Conservation (phyloP, 2,888 invertebrate species). For the Cerastis rubricosa region DNA sequence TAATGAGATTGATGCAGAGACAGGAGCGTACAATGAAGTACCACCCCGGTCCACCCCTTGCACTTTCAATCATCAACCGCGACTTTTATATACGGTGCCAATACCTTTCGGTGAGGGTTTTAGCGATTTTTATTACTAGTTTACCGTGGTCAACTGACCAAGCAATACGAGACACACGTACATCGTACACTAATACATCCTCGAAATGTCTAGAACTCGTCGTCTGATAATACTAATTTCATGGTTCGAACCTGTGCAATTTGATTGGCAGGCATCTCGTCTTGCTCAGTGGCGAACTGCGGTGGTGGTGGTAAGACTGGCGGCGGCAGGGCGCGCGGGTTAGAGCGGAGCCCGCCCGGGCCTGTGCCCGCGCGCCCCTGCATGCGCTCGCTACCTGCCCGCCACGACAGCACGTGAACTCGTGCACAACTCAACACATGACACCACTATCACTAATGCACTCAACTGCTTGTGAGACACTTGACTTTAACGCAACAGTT, state of each 20-base stretch:
- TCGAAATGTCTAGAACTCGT: not conserved
- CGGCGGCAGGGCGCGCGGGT: slow-evolving; percentile 89
- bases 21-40: slow-evolving; percentile 1
- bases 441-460: slow-evolving; percentile 66
- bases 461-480: slow-evolving; percentile 29
- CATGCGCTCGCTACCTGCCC: slow-evolving; percentile 86
- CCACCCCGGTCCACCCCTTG: slow-evolving; percentile 7
- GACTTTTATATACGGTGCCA: slow-evolving; percentile 2
- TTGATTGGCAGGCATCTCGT: slow-evolving; percentile 89
- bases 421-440: slow-evolving; percentile 63
- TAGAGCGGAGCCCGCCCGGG: slow-evolving; percentile 88
- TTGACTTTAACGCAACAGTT: slow-evolving; percentile 39
- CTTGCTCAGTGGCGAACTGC: slow-evolving; percentile 86
- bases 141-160: not conserved
- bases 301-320: slow-evolving; percentile 88
- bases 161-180: too few species aligned
- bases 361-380: slow-evolving; percentile 89
- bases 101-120: not conserved
- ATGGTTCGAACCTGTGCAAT: slow-evolving; percentile 85
- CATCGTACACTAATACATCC: not conserved
- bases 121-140: not conserved
- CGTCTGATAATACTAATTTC: slow-evolving; percentile 4
- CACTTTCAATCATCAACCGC: slow-evolving; percentile 20
- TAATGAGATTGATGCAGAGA: slow-evolving; percentile 17
- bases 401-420: slow-evolving; percentile 75